phyloP scores from a whole-genome alignment of 2,797 vertebrate genomes.

The Hydrolagus colliei region DNA sequence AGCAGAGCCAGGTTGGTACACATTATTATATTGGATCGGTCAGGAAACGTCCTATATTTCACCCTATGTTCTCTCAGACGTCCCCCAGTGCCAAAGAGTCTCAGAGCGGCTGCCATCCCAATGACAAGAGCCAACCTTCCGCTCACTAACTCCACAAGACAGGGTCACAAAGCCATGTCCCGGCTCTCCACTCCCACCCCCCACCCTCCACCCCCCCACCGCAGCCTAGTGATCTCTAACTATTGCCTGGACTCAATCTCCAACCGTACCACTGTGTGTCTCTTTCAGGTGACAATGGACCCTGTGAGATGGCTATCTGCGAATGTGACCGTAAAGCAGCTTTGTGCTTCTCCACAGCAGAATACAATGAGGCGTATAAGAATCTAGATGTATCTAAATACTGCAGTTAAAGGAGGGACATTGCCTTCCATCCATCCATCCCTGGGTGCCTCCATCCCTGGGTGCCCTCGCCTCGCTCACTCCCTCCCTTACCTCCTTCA shows the following conservation, averaged over 20 bases:
- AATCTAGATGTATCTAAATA: slow-evolving; percentile 35
- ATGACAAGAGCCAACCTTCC: too few relatives aligned
- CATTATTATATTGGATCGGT: background rate
- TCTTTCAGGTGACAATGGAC: slow-evolving; percentile 51
- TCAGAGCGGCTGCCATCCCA: background rate
- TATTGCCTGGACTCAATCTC: too few relatives aligned
- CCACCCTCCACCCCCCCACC: background rate
- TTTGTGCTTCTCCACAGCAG: slow-evolving; percentile 57
- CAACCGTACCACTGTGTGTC: background rate
- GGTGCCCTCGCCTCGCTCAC: background rate
- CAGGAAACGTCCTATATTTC: background rate
- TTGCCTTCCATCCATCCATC: background rate
- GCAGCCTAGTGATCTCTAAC: background rate
- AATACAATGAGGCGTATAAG: slow-evolving; percentile 46
- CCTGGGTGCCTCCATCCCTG: too few relatives aligned
- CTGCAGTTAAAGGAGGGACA: slow-evolving; percentile 44
- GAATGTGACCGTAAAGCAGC: slow-evolving; percentile 65
- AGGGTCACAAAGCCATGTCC: too few relatives aligned
- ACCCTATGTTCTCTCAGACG: background rate
- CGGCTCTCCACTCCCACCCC: too few relatives aligned
- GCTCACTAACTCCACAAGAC: too few relatives aligned
- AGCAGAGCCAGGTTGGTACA: too few relatives aligned
- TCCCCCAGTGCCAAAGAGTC: background rate
- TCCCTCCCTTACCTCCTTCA: background rate
- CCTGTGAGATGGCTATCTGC: slow-evolving; percentile 60